Evolutionary conservation across 2,113 vertebrate species (phyloP).

Genomic region (Alligator sinensis): DNA sequence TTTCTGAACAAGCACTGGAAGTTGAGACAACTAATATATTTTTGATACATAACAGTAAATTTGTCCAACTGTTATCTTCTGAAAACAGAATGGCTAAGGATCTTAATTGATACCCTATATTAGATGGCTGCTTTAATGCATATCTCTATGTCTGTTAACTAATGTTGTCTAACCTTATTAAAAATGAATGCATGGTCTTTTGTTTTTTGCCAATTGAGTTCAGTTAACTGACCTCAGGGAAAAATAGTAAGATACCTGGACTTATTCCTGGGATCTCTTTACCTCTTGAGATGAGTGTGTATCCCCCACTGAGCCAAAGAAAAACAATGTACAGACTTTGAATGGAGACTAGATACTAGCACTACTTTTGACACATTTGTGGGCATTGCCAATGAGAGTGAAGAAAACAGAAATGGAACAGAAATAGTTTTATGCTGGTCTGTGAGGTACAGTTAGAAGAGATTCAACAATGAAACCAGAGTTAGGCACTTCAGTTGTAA

Average conservation of each 20-base stretch:
- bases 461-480: neutral
- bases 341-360: neutral
- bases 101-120: neutral
- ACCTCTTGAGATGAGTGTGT: neutral
- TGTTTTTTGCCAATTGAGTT: neutral
- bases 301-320: neutral
- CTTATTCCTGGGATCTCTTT: neutral
- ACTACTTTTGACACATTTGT: neutral
- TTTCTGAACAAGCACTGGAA: neutral
- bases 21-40: neutral
- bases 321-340: neutral
- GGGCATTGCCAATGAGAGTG: neutral
- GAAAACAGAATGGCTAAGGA: neutral
- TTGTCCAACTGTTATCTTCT: neutral
- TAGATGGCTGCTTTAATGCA: neutral
- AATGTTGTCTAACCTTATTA: neutral
- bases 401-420: neutral
- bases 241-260: neutral
- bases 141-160: neutral
- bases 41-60: neutral
- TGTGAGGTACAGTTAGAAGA: accelerated
- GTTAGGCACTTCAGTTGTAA: neutral
- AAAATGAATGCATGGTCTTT: neutral
- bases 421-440: neutral
- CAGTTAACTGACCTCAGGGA: neutral